Evolutionary conservation across 2,888 invertebrate genomes (phyloP).

Genomic region (Elysia crispata): DNA sequence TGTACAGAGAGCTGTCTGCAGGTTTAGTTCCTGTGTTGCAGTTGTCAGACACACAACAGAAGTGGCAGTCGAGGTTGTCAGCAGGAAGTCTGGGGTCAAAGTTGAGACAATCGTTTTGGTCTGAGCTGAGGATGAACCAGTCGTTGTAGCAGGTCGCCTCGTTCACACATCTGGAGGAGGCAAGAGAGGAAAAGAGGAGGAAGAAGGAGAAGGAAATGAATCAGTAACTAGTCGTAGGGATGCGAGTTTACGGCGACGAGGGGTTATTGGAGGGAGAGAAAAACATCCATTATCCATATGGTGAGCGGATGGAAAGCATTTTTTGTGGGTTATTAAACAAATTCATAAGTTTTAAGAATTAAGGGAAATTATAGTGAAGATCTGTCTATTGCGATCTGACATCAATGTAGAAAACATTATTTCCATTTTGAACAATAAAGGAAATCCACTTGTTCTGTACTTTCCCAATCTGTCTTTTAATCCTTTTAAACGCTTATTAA

Average conservation of each 20-base stretch:
- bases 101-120: neutral
- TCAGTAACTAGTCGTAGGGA: neutral
- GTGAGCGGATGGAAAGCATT: no score
- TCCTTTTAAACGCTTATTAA: no score
- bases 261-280: neutral
- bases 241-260: neutral
- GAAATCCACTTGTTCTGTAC: no score
- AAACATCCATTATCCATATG: no score
- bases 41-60: conserved; percentile 3
- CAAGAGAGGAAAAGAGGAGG: neutral
- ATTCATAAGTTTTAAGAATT: no score
- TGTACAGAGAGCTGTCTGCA: neutral
- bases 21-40: conserved; percentile 18
- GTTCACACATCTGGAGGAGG: conserved; percentile 15
- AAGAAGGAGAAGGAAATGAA: neutral
- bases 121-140: conserved; percentile 19
- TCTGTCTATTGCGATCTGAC: no score
- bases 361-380: no score
- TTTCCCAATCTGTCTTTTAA: no score
- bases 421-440: no score
- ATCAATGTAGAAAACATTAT: no score
- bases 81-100: neutral
- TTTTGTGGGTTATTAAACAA: no score
- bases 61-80: conserved; percentile 17
- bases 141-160: neutral